Percentiles rank a stretch among this genome's conserved stretches.
These are phyloP conservation scores for Larimichthys crocea DNA, from an alignment of 2,113 vertebrate genomes.

Conservation along the genomic window DNA sequence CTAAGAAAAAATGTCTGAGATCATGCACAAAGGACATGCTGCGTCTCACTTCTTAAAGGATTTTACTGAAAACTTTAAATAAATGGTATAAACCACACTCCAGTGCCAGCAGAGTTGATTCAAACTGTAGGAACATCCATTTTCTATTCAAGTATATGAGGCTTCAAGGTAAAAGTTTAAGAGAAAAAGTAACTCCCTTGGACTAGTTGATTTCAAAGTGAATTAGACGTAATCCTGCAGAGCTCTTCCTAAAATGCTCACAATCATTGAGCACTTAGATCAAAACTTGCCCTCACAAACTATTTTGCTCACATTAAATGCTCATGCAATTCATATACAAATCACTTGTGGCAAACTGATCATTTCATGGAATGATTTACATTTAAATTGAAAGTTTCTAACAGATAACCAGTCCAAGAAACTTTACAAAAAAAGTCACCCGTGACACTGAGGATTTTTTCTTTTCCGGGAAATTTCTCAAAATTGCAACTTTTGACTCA, in stretches of 20 bases:
- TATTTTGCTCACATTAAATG: not conserved
- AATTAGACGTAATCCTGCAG: not conserved
- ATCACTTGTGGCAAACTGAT: not conserved
- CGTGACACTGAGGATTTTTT: not conserved
- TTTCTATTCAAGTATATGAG: not conserved
- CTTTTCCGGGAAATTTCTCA: no score
- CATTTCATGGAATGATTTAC: not conserved
- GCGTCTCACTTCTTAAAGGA: constrained; percentile 26
- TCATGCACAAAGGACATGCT: constrained; percentile 47
- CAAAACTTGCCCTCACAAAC: not conserved
- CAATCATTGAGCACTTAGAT: not conserved
- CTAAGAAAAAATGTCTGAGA: constrained; percentile 27
- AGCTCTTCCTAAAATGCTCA: constrained; percentile 8
- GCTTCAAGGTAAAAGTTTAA: not conserved
- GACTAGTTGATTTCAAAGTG: not conserved
- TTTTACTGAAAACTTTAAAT: constrained; percentile 28
- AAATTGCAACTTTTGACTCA: no score
- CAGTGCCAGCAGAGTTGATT: not conserved
- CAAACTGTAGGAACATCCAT: constrained; percentile 19
- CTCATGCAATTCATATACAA: not conserved
- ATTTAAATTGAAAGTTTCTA: not conserved
- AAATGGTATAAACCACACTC: not conserved
- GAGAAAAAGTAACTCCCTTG: not conserved
- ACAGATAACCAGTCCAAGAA: not conserved
- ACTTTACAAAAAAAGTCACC: no score